These are phyloP conservation scores for Chesias legatella DNA, from an alignment of 2,888 invertebrate genomes.

Conservation along the genomic window DNA sequence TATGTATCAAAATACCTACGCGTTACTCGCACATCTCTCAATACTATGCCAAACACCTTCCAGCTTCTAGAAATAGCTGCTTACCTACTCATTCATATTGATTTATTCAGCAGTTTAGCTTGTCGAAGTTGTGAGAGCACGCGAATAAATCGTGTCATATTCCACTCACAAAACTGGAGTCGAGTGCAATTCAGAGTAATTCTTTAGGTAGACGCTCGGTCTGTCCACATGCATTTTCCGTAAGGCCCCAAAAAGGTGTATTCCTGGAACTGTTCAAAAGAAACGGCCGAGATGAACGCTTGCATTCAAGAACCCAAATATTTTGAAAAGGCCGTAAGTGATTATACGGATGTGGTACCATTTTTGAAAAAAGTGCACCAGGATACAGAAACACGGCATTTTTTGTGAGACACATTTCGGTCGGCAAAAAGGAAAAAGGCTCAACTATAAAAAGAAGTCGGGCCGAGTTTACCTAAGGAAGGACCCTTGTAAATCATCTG, in stretches of 20 bases:
- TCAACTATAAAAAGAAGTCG: constrained; percentile 77
- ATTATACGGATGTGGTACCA: constrained; percentile 80
- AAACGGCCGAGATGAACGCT: constrained; percentile 56
- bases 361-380: constrained; percentile 74
- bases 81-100: constrained; percentile 66
- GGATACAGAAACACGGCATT: constrained; percentile 73
- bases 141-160: constrained; percentile 37
- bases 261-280: constrained; percentile 69
- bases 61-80: constrained; percentile 74
- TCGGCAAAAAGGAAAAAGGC: constrained; percentile 71
- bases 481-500: constrained; percentile 80
- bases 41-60: constrained; percentile 80
- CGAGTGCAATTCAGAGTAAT: constrained; percentile 30
- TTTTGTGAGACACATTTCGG: constrained; percentile 72
- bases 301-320: constrained; percentile 74
- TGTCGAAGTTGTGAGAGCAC: constrained; percentile 39
- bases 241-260: constrained; percentile 44
- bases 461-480: constrained; percentile 76
- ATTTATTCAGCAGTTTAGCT: constrained; percentile 57
- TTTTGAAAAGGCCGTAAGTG: constrained; percentile 76
- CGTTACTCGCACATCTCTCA: constrained; percentile 78
- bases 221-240: constrained; percentile 38
- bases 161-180: constrained; percentile 26
- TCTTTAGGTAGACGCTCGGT: constrained; percentile 40
- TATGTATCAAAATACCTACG: constrained; percentile 80